phyloP scores from a whole-genome alignment of 2,113 vertebrate species.

The Gorsachius goisagi region DNA sequence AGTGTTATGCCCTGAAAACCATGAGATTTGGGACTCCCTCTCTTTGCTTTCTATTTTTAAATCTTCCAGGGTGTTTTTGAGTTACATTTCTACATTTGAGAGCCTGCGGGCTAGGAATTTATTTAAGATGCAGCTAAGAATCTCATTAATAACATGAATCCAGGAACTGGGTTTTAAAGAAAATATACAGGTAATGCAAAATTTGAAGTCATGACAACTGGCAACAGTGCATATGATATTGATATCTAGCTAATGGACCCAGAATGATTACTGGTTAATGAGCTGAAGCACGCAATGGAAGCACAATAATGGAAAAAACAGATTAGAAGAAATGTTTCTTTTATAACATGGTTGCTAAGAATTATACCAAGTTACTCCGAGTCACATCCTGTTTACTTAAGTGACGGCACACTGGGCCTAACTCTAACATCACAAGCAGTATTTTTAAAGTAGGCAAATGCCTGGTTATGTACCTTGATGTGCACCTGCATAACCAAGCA shows the following conservation, averaged over 20 bases:
- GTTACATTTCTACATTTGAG: neutral
- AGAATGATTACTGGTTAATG: slow-evolving; percentile 21
- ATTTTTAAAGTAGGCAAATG: neutral
- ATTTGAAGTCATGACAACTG: neutral
- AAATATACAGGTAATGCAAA: slow-evolving; percentile 24
- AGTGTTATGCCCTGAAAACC: neutral
- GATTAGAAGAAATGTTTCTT: neutral
- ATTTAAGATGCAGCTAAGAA: slow-evolving; percentile 5
- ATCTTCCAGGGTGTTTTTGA: neutral
- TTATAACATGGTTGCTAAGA: neutral
- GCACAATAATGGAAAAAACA: neutral
- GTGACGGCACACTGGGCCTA: neutral
- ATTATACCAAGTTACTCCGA: neutral
- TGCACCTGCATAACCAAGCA: neutral
- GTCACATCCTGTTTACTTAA: neutral
- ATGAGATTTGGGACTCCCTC: neutral
- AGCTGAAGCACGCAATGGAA: neutral
- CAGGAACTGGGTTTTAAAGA: neutral
- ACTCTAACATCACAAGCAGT: neutral
- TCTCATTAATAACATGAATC: neutral
- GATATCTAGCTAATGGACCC: neutral
- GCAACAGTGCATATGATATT: neutral
- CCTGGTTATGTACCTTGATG: neutral
- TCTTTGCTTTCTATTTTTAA: slow-evolving; percentile 13
- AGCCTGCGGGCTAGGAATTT: neutral